Evolutionary conservation across 2,888 invertebrate species (phyloP).

Genomic region (Lochmaea capreae): DNA sequence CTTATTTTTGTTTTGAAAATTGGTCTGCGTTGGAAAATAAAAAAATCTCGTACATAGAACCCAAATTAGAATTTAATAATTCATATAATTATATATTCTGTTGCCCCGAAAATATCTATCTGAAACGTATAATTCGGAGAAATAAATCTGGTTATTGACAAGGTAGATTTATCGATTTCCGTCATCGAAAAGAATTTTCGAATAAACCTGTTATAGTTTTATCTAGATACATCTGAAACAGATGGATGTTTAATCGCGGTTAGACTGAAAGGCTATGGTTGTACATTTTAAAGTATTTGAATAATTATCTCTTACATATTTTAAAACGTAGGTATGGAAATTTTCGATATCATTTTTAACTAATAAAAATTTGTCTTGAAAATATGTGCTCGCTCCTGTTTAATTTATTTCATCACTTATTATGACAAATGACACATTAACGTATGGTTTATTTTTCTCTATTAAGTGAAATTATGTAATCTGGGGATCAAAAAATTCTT

Average conservation of each 20-base stretch:
- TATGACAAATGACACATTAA: background rate
- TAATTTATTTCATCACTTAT: background rate
- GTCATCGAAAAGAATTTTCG: conserved; percentile 33
- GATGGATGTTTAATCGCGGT: conserved; percentile 4
- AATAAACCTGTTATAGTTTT: conserved; percentile 38
- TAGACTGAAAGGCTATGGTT: conserved; percentile 1
- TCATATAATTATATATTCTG: conserved; percentile 46
- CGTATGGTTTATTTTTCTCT: background rate
- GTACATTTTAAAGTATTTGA: conserved; percentile 3
- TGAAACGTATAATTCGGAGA: conserved; percentile 45
- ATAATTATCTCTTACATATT: conserved; percentile 2
- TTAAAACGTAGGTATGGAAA: conserved; percentile 2
- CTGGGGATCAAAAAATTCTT: too few relatives aligned
- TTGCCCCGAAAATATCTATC: conserved; percentile 46
- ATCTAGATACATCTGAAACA: conserved; percentile 2
- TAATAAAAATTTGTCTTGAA: conserved; percentile 2
- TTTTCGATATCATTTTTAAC: background rate
- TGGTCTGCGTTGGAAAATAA: background rate
- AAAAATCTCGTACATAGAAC: background rate
- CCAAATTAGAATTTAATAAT: conserved; percentile 44
- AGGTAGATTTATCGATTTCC: conserved; percentile 47
- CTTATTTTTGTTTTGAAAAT: background rate
- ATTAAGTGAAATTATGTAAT: too few relatives aligned
- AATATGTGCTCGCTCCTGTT: background rate
- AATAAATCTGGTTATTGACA: conserved; percentile 47